phyloP scores from a whole-genome alignment of 2,797 vertebrate species.

The Xiphophorus birchmanni region DNA sequence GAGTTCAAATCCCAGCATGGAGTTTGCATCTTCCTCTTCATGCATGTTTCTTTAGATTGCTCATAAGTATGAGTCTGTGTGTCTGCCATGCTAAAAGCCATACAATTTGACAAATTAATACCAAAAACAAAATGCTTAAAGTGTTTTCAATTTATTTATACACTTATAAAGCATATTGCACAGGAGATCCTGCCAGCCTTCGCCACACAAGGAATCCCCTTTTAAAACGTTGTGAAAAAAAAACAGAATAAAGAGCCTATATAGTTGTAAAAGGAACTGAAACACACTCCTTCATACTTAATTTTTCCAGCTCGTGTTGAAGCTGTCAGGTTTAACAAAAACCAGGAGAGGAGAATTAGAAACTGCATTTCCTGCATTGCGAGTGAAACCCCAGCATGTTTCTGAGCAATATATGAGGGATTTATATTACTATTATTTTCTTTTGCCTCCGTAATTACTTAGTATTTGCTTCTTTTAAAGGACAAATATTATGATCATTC shows the following conservation, averaged over 20 bases:
- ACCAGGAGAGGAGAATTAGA: conserved; percentile 8
- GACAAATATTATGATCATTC: conserved; percentile 45
- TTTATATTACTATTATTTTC: background rate
- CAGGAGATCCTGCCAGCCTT: conserved; percentile 67
- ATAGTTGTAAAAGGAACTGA: conserved; percentile 25
- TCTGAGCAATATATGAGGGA: conserved; percentile 4
- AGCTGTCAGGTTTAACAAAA: conserved; percentile 3
- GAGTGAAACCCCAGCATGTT: conserved; percentile 8
- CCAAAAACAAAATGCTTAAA: conserved; percentile 35
- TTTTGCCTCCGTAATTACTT: background rate
- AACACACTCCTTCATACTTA: conserved; percentile 50
- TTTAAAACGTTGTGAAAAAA: conserved; percentile 34
- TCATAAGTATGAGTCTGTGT: background rate
- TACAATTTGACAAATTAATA: background rate
- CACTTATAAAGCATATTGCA: conserved; percentile 77
- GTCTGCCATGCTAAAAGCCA: background rate
- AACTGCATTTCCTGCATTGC: conserved; percentile 1
- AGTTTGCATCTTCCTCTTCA: background rate
- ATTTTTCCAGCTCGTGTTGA: conserved; percentile 18
- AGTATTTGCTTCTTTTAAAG: conserved; percentile 17
- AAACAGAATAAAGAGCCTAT: conserved; percentile 34
- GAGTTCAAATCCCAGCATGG: background rate
- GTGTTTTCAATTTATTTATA: conserved; percentile 69
- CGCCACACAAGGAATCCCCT: conserved; percentile 47
- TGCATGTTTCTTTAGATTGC: background rate